Conservation (phyloP, 2,797 vertebrate species). For the Enteromius afrohamiltoni region DNA sequence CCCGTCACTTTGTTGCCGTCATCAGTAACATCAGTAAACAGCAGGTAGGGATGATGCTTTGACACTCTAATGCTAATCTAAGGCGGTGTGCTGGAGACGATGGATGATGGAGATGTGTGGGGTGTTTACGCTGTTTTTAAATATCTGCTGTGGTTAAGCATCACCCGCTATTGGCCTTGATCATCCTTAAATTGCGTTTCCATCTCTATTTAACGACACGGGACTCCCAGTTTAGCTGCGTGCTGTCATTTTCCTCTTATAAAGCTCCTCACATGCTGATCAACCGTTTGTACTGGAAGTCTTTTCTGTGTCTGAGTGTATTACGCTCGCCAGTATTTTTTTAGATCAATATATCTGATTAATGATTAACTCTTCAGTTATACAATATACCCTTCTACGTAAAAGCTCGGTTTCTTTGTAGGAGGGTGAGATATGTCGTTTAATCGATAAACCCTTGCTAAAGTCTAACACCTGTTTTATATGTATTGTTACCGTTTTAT, state of each 20-base stretch:
- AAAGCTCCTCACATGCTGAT: neutral
- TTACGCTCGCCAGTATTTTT: constrained; percentile 26
- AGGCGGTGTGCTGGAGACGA: neutral
- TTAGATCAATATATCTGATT: neutral
- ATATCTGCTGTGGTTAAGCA: neutral
- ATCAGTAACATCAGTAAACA: constrained; percentile 37
- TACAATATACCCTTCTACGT: neutral
- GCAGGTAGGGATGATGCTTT: constrained; percentile 41
- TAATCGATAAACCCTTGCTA: neutral
- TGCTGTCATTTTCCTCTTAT: neutral
- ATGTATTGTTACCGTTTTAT: neutral
- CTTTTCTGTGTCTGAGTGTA: constrained; percentile 39
- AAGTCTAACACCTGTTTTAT: constrained; percentile 4
- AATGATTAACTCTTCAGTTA: neutral
- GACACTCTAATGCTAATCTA: neutral
- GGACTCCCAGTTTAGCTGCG: neutral
- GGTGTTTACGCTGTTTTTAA: neutral
- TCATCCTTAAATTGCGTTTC: neutral
- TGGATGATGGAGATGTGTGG: neutral
- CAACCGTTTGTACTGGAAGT: neutral
- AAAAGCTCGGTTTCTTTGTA: neutral
- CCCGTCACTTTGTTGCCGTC: constrained; percentile 41
- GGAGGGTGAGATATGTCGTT: neutral
- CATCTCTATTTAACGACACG: neutral
- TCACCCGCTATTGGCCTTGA: constrained; percentile 3